Evolutionary conservation across 2,113 vertebrate genomes (phyloP).

Genomic region (Macrotis lagotis): DNA sequence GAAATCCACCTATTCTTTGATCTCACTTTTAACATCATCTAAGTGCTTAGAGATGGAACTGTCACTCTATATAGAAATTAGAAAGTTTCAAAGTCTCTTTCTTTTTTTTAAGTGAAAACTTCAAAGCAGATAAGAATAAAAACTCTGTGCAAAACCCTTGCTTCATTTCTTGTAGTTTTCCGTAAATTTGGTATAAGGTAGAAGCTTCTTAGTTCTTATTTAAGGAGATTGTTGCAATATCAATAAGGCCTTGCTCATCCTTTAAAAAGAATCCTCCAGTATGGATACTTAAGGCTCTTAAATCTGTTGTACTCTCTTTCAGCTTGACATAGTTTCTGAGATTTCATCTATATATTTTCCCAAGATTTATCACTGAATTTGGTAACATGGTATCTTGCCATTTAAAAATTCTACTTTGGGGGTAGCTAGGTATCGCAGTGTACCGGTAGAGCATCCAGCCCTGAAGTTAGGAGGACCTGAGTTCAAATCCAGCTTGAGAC

Average conservation of each 20-base stretch:
- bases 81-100: background rate
- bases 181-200: slow-evolving; percentile 2
- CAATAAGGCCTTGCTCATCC: background rate
- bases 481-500: too few species aligned
- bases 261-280: background rate
- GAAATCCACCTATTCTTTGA: background rate
- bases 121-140: background rate
- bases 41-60: background rate
- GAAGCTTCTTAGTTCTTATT: background rate
- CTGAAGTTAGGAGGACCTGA: too few species aligned
- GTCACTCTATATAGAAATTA: background rate
- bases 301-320: background rate
- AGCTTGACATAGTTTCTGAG: background rate
- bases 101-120: background rate
- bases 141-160: background rate
- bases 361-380: slow-evolving; percentile 5
- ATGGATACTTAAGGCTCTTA: background rate
- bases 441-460: too few species aligned
- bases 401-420: too few species aligned
- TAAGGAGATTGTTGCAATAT: background rate
- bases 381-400: background rate
- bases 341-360: slow-evolving; percentile 17
- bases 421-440: too few species aligned
- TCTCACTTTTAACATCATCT: background rate
- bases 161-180: background rate